Conservation (phyloP, 2,113 vertebrate species). For the Delphinapterus leucas region DNA sequence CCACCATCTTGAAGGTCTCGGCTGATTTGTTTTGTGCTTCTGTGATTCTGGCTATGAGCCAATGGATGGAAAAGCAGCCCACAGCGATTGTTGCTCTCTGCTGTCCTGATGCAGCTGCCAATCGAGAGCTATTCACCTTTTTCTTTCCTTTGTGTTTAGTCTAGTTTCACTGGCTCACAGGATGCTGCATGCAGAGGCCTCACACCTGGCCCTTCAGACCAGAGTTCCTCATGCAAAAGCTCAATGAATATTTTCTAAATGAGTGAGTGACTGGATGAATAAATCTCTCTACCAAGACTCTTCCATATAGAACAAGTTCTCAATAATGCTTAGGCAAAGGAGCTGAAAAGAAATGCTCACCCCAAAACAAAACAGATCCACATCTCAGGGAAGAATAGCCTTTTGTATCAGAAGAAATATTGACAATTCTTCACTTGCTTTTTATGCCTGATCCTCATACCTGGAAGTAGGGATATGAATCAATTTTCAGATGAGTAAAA, state of each 20-base stretch:
- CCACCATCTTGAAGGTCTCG: too few relatives aligned
- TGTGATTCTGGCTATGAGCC: background rate
- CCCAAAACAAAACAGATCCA: background rate
- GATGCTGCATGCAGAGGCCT: too few relatives aligned
- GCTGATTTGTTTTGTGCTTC: too few relatives aligned
- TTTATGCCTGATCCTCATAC: background rate
- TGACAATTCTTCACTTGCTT: background rate
- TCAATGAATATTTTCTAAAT: slow-evolving; percentile 8
- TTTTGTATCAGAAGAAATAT: background rate
- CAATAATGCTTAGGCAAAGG: background rate
- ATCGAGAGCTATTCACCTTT: background rate
- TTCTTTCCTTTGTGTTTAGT: too few relatives aligned
- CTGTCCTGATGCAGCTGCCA: background rate
- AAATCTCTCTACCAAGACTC: background rate
- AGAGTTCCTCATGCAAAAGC: too few relatives aligned
- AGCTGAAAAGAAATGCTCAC: background rate
- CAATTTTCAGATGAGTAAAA: background rate
- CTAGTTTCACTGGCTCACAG: too few relatives aligned
- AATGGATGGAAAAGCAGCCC: background rate
- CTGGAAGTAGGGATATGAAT: background rate
- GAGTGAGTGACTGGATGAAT: background rate
- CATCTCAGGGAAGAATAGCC: background rate
- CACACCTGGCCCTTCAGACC: too few relatives aligned
- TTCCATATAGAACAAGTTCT: background rate
- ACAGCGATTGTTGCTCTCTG: accelerated